Evolutionary conservation across 2,888 invertebrate species (phyloP), one percentile per base, ranked within the genome.

Genomic region (Tinea pellionella): DNA sequence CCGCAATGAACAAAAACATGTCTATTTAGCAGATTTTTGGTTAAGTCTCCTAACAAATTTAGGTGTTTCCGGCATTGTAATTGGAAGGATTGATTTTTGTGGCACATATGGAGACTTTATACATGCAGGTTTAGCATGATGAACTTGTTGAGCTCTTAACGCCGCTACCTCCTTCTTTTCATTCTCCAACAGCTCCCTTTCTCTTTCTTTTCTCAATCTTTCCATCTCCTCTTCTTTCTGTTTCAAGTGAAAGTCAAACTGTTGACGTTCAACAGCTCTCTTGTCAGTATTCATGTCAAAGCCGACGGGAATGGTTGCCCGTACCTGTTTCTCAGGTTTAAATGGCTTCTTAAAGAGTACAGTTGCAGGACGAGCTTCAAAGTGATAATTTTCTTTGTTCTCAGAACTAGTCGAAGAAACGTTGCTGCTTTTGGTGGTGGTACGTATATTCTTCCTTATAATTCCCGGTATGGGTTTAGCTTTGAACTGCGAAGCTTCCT

Each of bases 41-140:
- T 71, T 78, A 59, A 80, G 66, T 66, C 80, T 73, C 60, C 83
- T 74, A 12, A 87, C 67, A 71, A 89, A 89, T 62, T 83, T 87
- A 0, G 93, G 92, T 62, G 92, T 92, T 60, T 90, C 84, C 0
- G 94, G 92, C 15, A 88, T 80, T 0, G 93, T 94, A 0, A 92
- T 68, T 4, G 87, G 85, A 53, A 80, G 82, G 0, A 67, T 68
- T 1, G 90, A 89, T 60, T 87, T 89, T 59, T 88, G 77, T 12
- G 90, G 80, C 18, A 85, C 67, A 64, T 91, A 74, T 11, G 87
- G 83, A 62, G 85, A 83, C 61, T 78, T 81, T 9, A 75, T 74
- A 13, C 89, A 89, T 59, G 90, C 85, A 1, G 93, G 92, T 65
- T 89, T 89, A 0, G 93, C 91, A 72, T 91, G 91, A 63, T 89